phyloP scores from a whole-genome alignment of 2,888 invertebrate species.

The Mythimna pallens region DNA sequence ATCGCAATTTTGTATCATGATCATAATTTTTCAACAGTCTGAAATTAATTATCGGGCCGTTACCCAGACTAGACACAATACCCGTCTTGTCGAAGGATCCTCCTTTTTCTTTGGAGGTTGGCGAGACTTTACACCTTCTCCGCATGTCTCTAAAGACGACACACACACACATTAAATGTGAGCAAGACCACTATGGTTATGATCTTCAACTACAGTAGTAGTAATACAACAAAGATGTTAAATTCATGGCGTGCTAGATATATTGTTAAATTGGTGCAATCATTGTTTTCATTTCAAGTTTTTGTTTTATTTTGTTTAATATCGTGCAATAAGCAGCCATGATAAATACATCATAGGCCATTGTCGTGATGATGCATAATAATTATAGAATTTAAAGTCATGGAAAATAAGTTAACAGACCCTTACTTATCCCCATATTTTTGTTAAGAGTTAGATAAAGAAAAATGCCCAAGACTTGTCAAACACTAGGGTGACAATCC shows the following conservation, averaged over 20 bases:
- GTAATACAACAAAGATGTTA: conserved; percentile 5
- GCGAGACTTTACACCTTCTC: no score
- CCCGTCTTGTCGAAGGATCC: no score
- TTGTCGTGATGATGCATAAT: conserved; percentile 36
- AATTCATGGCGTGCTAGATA: conserved; percentile 43
- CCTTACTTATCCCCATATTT: background rate
- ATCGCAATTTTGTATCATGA: no score
- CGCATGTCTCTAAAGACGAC: no score
- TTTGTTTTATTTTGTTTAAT: conserved; percentile 58
- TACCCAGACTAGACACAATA: no score
- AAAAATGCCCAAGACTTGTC: conserved; percentile 44
- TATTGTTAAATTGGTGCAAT: conserved; percentile 62
- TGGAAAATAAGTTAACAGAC: conserved; percentile 9
- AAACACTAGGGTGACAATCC: conserved; percentile 61
- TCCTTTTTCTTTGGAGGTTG: no score
- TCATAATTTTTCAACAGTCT: no score
- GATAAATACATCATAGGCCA: conserved; percentile 29
- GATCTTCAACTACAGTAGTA: conserved; percentile 13
- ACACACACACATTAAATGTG: no score
- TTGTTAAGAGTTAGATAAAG: conserved; percentile 13
- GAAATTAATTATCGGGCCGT: no score
- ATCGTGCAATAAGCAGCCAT: conserved; percentile 73
- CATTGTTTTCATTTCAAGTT: conserved; percentile 60
- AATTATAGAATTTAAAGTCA: conserved; percentile 14
- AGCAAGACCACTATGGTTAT: no score